These are phyloP conservation scores for Lochmaea crataegi DNA, from an alignment of 2,888 invertebrate species.

Conservation along the genomic window DNA sequence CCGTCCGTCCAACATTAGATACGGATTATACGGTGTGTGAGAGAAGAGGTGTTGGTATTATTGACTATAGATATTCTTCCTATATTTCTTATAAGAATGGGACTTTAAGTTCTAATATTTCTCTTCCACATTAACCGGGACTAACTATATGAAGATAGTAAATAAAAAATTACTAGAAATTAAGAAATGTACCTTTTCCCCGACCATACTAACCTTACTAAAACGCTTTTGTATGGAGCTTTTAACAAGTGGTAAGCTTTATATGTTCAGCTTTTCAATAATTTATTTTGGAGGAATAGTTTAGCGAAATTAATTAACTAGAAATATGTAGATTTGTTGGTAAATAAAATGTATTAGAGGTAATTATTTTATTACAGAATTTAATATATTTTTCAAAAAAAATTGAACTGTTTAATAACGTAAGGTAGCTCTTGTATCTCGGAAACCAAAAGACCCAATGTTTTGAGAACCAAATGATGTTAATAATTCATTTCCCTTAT, in stretches of 20 bases:
- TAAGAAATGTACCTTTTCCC: slow-evolving; percentile 3
- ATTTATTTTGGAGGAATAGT: neutral
- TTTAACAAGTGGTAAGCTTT: slow-evolving; percentile 8
- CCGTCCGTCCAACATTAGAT: neutral
- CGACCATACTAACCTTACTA: neutral
- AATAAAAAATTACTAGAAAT: neutral
- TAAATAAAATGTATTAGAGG: neutral
- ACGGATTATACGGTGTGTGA: neutral
- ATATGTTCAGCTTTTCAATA: neutral
- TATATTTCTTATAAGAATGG: too few species aligned
- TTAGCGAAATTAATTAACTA: neutral
- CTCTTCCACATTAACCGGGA: neutral
- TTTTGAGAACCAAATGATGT: neutral
- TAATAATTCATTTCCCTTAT: neutral
- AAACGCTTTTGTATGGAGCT: neutral
- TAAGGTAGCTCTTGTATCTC: neutral
- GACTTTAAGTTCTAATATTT: neutral
- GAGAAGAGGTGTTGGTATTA: neutral
- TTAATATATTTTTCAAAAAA: neutral
- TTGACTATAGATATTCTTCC: too few species aligned
- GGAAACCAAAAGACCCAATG: neutral
- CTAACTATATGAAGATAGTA: neutral
- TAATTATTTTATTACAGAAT: neutral
- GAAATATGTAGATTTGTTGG: neutral
- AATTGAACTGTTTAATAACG: neutral